Conservation (phyloP, 2,888 invertebrate genomes). For the Andrena chrysosceles region DNA sequence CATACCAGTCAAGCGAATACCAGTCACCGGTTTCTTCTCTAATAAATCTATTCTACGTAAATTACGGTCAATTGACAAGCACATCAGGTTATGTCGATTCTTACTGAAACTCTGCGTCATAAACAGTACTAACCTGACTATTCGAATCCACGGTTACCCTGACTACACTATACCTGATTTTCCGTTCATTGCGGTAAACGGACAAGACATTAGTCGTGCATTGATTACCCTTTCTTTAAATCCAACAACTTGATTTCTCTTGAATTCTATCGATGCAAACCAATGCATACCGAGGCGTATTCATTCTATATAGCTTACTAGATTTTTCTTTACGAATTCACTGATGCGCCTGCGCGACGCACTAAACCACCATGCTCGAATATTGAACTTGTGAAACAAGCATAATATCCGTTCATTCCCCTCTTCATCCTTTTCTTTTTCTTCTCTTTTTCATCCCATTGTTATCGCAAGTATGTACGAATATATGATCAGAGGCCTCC, state of each 20-base stretch:
- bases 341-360: conserved; percentile 34
- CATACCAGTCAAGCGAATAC: not conserved
- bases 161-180: conserved; percentile 51
- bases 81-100: conserved; percentile 59
- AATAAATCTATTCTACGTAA: not conserved
- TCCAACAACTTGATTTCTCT: conserved; percentile 9
- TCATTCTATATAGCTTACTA: conserved; percentile 22
- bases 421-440: no score
- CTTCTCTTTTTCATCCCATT: no score
- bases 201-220: conserved; percentile 15
- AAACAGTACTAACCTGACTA: conserved; percentile 61
- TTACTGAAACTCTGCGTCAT: conserved; percentile 17
- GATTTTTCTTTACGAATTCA: conserved; percentile 17
- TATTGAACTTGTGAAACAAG: no score
- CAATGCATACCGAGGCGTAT: conserved; percentile 24
- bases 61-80: conserved; percentile 42
- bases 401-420: no score
- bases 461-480: not conserved
- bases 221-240: not conserved
- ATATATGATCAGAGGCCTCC: no score
- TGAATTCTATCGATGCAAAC: not conserved
- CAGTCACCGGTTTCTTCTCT: not conserved
- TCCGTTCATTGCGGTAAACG: conserved; percentile 36
- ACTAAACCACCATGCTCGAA: not conserved
- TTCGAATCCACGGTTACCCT: conserved; percentile 36